phyloP scores from a whole-genome alignment of 2,113 vertebrate genomes.

The Poeciliopsis turrubarensis region DNA sequence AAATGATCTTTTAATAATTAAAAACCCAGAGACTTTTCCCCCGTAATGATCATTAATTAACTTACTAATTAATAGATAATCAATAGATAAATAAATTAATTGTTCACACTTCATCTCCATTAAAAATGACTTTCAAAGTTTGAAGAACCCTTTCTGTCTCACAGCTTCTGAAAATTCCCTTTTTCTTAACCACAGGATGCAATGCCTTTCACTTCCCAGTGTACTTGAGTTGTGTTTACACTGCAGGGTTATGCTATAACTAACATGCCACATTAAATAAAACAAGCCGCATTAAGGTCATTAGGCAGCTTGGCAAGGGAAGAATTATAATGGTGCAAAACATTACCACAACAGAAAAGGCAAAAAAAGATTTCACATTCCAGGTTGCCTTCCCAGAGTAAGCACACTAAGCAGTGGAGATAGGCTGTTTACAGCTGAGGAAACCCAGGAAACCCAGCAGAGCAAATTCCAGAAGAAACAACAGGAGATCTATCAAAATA shows the following conservation, averaged over 20 bases:
- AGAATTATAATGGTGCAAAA: not conserved
- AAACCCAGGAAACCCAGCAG: conserved; percentile 15
- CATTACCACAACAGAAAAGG: not conserved
- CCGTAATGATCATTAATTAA: conserved; percentile 26
- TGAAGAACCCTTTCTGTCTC: conserved; percentile 2
- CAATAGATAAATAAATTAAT: conserved; percentile 13
- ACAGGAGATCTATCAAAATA: conserved; percentile 8
- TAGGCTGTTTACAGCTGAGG: not conserved
- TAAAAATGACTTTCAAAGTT: not conserved
- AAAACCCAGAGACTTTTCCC: conserved; percentile 40
- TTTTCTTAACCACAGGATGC: conserved; percentile 4
- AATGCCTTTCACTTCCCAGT: conserved; percentile 4
- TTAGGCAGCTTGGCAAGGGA: conserved; percentile 4
- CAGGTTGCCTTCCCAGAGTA: not conserved
- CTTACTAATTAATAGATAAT: not conserved
- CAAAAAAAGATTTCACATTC: not conserved
- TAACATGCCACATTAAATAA: conserved; percentile 5
- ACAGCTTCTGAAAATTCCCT: not conserved
- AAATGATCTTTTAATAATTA: conserved; percentile 84
- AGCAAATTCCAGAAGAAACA: conserved; percentile 3
- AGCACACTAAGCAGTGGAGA: not conserved
- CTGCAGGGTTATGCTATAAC: conserved; percentile 6
- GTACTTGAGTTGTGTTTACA: conserved; percentile 18
- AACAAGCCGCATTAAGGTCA: conserved; percentile 8
- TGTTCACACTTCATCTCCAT: not conserved